Conservation (phyloP, 1,140 invertebrate genomes). For the Matsumurasca onukii region DNA sequence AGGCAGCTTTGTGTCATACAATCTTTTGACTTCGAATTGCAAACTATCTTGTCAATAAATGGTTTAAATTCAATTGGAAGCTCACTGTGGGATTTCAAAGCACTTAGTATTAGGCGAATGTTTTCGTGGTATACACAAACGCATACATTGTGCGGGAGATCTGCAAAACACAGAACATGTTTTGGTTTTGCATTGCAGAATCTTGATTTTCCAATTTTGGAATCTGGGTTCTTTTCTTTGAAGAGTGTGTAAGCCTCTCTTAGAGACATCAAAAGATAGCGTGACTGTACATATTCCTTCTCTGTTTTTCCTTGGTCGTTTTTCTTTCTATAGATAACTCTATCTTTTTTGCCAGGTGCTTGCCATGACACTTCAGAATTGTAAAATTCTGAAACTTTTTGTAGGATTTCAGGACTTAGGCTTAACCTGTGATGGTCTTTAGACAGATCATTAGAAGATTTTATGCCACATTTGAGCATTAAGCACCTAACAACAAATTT, state of each 20-base stretch:
- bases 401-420: background rate
- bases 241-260: background rate
- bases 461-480: background rate
- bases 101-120: background rate
- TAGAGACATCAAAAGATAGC: background rate
- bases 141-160: constrained; percentile 4
- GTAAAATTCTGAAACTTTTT: background rate
- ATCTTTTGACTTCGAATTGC: background rate
- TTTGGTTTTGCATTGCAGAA: constrained; percentile 6
- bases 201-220: background rate
- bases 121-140: background rate
- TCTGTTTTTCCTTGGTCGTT: background rate
- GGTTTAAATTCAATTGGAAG: constrained; percentile 2
- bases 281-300: background rate
- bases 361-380: constrained; percentile 2
- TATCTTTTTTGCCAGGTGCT: background rate
- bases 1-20: constrained; percentile 1
- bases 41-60: background rate
- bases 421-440: background rate
- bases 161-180: background rate
- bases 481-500: background rate
- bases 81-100: background rate
- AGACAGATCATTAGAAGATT: background rate
- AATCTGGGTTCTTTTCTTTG: background rate
- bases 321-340: background rate